These are phyloP conservation scores for Nematolebias whitei DNA, from an alignment of 2,113 vertebrate genomes.

Conservation along the genomic window DNA sequence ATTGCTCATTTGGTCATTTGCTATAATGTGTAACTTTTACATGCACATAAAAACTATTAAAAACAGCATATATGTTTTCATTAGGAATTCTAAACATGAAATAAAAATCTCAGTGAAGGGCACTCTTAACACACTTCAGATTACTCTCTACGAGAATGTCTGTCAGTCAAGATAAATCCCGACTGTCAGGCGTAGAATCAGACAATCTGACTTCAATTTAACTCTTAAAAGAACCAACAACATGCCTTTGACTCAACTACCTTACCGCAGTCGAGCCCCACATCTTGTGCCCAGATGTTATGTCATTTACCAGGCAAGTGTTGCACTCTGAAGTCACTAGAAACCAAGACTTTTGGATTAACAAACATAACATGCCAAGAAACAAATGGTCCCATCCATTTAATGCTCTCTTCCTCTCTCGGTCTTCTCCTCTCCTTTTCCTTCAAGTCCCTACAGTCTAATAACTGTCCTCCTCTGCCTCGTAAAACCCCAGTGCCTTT, in stretches of 20 bases:
- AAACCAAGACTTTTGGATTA: slow-evolving; percentile 44
- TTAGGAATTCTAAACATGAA: background rate
- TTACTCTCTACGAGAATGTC: slow-evolving; percentile 2
- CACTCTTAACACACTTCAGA: slow-evolving; percentile 10
- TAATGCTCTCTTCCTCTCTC: slow-evolving; percentile 28
- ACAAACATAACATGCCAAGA: slow-evolving; percentile 41
- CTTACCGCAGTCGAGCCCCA: slow-evolving; percentile 23
- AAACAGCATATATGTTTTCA: background rate
- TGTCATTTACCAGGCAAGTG: slow-evolving; percentile 18
- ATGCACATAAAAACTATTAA: background rate
- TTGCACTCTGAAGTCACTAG: slow-evolving; percentile 35
- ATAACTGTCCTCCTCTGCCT: slow-evolving; percentile 66
- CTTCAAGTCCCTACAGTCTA: slow-evolving; percentile 52
- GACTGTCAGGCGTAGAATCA: slow-evolving; percentile 8
- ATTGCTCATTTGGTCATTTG: too few relatives aligned
- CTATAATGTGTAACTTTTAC: too few relatives aligned
- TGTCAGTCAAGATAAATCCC: slow-evolving; percentile 13
- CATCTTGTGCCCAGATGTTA: slow-evolving; percentile 69
- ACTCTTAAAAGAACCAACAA: slow-evolving; percentile 53
- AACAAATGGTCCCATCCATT: slow-evolving; percentile 32
- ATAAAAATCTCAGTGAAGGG: background rate
- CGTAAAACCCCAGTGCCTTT: slow-evolving; percentile 73
- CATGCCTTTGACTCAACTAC: slow-evolving; percentile 32
- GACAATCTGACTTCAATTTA: slow-evolving; percentile 48
- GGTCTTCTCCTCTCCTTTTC: slow-evolving; percentile 20